Conservation (phyloP, 2,113 vertebrate genomes). For the Okapia johnstoni region DNA sequence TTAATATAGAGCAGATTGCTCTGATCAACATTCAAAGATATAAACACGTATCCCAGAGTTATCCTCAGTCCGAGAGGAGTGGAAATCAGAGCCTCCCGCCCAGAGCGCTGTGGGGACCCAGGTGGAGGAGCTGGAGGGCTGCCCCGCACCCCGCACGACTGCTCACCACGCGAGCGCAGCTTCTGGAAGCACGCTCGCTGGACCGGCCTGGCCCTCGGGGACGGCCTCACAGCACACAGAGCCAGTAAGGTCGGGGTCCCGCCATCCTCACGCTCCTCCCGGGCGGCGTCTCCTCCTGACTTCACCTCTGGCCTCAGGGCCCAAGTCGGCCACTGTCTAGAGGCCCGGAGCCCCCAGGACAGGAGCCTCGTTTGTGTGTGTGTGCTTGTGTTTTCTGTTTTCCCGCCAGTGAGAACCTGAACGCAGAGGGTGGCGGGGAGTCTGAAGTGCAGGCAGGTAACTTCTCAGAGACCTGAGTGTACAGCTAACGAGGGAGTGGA, state of each 20-base stretch:
- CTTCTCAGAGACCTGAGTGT: neutral
- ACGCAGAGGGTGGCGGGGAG: neutral
- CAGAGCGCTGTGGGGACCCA: neutral
- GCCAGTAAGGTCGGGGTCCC: neutral
- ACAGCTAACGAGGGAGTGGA: neutral
- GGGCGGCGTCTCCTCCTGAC: neutral
- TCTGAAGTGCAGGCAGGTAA: neutral
- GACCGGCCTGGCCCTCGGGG: neutral
- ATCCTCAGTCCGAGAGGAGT: neutral
- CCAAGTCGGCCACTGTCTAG: neutral
- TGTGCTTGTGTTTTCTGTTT: neutral
- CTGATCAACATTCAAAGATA: neutral
- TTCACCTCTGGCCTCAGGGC: neutral
- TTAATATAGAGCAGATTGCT: neutral
- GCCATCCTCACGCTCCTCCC: neutral
- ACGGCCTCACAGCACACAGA: neutral
- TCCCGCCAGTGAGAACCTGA: neutral
- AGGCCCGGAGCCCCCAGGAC: neutral
- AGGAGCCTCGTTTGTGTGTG: neutral
- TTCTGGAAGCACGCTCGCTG: neutral
- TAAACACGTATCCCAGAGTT: neutral
- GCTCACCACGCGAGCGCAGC: too few relatives aligned
- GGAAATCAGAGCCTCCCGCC: neutral
- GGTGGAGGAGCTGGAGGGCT: neutral
- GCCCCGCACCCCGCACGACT: neutral